Conservation (phyloP, 2,797 vertebrate genomes). For the Lateolabrax maculatus region DNA sequence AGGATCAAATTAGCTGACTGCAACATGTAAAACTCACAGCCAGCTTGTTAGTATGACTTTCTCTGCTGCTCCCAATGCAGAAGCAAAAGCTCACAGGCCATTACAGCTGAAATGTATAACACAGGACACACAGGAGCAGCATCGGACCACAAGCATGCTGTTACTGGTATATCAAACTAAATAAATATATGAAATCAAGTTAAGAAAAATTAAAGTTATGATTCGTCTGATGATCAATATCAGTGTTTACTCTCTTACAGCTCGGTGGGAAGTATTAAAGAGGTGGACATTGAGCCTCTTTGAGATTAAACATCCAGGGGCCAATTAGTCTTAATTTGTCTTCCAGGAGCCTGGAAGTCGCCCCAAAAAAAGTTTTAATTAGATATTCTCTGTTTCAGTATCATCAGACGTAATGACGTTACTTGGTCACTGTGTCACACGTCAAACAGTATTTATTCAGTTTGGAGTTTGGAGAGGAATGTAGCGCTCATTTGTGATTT, state of each 20-base stretch:
- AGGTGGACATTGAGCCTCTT: background rate
- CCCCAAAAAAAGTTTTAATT: too few relatives aligned
- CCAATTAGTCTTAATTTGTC: too few relatives aligned
- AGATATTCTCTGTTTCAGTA: too few relatives aligned
- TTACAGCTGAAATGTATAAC: conserved; percentile 12
- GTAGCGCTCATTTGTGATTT: too few relatives aligned
- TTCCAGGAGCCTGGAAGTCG: too few relatives aligned
- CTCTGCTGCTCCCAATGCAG: background rate
- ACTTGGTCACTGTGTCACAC: too few relatives aligned
- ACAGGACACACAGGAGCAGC: too few relatives aligned
- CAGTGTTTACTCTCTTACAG: background rate
- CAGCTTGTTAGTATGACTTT: background rate
- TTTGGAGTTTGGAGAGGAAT: too few relatives aligned
- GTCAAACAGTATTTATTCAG: too few relatives aligned
- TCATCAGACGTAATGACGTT: too few relatives aligned
- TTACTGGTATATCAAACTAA: background rate
- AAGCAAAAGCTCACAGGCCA: background rate
- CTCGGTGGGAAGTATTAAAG: background rate
- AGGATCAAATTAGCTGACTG: background rate
- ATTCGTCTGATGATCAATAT: background rate
- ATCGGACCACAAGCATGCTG: too few relatives aligned
- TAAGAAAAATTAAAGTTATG: background rate
- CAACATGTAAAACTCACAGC: background rate
- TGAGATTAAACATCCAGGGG: background rate
- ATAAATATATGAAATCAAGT: background rate